Evolutionary conservation across 2,113 vertebrate genomes (phyloP), one percentile per base, ranked within the genome.

Genomic region (Pan paniscus): DNA sequence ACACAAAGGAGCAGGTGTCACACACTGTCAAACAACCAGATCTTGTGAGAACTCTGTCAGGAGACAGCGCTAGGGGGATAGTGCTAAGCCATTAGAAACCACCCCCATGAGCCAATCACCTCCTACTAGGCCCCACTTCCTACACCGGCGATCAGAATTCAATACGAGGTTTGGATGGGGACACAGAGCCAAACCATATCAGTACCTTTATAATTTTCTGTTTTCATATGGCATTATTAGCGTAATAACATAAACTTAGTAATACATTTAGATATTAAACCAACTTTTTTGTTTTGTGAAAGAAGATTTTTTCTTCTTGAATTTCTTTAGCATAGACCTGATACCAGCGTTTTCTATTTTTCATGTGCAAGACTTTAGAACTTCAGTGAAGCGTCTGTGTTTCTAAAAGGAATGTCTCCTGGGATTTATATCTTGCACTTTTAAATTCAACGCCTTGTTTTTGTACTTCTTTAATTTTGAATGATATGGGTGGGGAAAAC

Each of bases 261-360:
- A 61, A 61, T 86, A n/a, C n/a, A 10, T 38, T 70, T 88, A 80
- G 40, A 20, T 96, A 25, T 90, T 86, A 73, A 83, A 67, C 12
- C 40, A 88, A 18, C 30, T 64, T 82, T 38, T 40, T 59, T 78
- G 32, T 93, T 93, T 32, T 92, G 23, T 48, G 23, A 52, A 17
- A 86, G 50, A 85, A 79, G 50, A 85, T 94, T 50, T 76, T 22
- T 83, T 96, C 8, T 85, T 76, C 1, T 59, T 82, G 23, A 72
- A 78, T 59, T 78, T 84, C 4, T 75, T 80, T 64, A 97, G 67
- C 13, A 38, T 61, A 78, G 79, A 40, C 23, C 46, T 64, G 46
- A 96, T 91, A 93, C 30, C 27, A 72, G 5, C 43, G 27, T 89
- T 93, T 94, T 86, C 16, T 93, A 1, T 59, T 97, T 95, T 87